Evolutionary conservation across 2,888 invertebrate genomes (phyloP).

Genomic region (Poecilobothrus nobilitatus): DNA sequence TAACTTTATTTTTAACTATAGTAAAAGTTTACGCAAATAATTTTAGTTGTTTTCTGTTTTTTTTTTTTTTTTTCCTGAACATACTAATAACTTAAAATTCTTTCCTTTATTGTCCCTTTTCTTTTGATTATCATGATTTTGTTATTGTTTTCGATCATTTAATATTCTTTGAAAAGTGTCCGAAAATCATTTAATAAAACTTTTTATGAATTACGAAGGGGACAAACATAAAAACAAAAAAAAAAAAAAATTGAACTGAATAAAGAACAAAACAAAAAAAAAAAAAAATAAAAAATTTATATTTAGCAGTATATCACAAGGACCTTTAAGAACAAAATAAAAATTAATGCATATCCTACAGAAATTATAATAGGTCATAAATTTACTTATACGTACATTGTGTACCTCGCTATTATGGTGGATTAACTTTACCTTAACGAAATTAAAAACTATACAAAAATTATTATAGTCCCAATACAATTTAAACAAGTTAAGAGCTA

Average conservation of each 20-base stretch:
- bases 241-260: not conserved
- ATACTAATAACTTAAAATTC: not conserved
- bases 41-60: no score
- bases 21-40: no score
- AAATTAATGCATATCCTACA: not conserved
- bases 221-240: not conserved
- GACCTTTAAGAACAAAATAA: no score
- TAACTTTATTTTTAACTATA: no score
- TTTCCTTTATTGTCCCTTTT: not conserved
- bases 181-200: constrained; percentile 4
- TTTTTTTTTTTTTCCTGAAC: no score
- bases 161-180: constrained; percentile 1
- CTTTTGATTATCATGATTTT: not conserved
- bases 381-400: no score
- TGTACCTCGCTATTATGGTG: not conserved
- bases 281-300: not conserved
- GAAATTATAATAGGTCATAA: not conserved
- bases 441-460: no score
- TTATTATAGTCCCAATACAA: no score
- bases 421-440: no score
- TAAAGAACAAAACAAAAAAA: not conserved
- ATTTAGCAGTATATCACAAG: no score
- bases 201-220: not conserved
- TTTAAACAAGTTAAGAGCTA: no score
- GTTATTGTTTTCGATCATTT: not conserved